Evolutionary conservation across 2,888 invertebrate genomes (phyloP), one percentile per base, ranked within the genome.

Genomic region (Idaea dimidiata): DNA sequence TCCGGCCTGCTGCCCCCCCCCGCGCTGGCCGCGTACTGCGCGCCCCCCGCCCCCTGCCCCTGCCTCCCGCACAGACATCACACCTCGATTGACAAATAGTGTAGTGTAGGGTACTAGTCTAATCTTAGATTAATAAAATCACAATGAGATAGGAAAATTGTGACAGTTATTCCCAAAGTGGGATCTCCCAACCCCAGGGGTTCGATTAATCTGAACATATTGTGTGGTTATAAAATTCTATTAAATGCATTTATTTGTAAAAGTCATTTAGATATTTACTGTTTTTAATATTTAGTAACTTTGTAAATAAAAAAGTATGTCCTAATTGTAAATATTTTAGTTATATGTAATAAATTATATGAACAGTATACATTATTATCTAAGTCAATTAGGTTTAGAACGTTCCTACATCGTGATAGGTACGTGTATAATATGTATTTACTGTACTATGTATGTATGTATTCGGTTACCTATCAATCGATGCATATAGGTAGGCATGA

Each of bases 1-100:
- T 93, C 94, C 59, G 94, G 94, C 62, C 87, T 94, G 78, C 94
- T 94, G 80, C 88, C 90, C 5, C 68, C 85, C 1, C 84, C 88
- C 62, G 72, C 91, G 60, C 76, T 80, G 53, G 72, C 85, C 2
- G 73, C 86, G 0, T 91, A 89, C 74, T 87, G 87, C 62, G 71
- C 87, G 3, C 77, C 87, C 2, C 76, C 86, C 0, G 91, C 89
- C 64, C 88, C 89, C 1, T 90, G 87, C 66, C 64, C 90, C 90
- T 91, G 32, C 59, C 80, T 81, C 56, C 71, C 82, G 24, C 61
- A 80, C 17, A 63, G 72, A 14, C 73, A 80, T 56, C 56, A 18
- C 18, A 8, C 56, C 56, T 14, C 17, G 1, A 17, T 14, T 10
- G 82, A 87, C 31, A 84, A 86, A 72, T 86, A 56, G 56, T 18